Evolutionary conservation across 1,140 invertebrate species (phyloP).

Genomic region (Belonocnema kinseyi): DNA sequence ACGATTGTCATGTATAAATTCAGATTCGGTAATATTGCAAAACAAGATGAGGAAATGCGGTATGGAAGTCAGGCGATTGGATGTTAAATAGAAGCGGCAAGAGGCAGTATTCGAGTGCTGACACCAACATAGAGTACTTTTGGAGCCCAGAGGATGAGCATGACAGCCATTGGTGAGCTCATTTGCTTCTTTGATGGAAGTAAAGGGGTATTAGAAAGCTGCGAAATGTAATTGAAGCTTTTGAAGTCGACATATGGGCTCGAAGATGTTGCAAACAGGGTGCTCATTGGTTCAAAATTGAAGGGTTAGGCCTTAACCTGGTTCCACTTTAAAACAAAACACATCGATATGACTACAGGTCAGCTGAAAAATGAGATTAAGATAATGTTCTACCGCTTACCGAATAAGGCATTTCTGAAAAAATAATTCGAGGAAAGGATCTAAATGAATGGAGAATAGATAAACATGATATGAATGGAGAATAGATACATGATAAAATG

Average conservation of each 20-base stretch:
- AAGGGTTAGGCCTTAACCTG: constrained; percentile 41
- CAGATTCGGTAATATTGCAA: background rate
- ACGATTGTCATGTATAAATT: no score
- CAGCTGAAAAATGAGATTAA: constrained; percentile 30
- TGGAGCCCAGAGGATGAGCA: background rate
- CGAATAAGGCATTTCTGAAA: no score
- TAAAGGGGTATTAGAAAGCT: constrained; percentile 28
- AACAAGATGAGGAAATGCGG: background rate
- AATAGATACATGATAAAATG: no score
- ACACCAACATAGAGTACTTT: constrained; percentile 1
- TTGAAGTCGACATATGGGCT: constrained; percentile 21
- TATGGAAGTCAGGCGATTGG: background rate
- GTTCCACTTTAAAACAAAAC: constrained; percentile 41
- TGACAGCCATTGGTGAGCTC: constrained; percentile 42
- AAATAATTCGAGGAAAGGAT: no score
- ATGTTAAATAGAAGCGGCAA: background rate
- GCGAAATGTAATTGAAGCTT: constrained; percentile 3
- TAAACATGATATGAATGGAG: no score
- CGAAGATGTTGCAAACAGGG: constrained; percentile 10
- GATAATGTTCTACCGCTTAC: constrained; percentile 30
- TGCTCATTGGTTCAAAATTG: constrained; percentile 41
- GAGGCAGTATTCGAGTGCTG: constrained; percentile 10
- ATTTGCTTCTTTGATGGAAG: constrained; percentile 6
- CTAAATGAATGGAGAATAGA: no score
- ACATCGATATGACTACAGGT: constrained; percentile 25